phyloP scores from a whole-genome alignment of 2,113 vertebrate species.

The Hydrolagus affinis region DNA sequence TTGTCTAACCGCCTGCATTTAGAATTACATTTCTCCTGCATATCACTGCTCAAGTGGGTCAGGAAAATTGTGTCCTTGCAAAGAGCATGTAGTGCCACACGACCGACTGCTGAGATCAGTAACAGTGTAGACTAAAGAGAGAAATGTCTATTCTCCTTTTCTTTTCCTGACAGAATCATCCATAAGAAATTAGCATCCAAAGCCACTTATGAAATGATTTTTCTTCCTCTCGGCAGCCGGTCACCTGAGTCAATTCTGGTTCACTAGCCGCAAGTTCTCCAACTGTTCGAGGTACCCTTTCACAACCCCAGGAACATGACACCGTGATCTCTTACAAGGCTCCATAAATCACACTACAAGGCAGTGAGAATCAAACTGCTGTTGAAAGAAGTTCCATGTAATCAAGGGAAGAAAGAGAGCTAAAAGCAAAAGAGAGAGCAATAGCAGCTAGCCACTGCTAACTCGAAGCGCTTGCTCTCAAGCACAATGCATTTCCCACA shows the following conservation, averaged over 20 bases:
- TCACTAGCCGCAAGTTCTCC: neutral
- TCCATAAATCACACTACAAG: slow-evolving; percentile 33
- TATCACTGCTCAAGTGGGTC: neutral
- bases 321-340: slow-evolving; percentile 52
- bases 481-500: slow-evolving; percentile 52
- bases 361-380: slow-evolving; percentile 33
- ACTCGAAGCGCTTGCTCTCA: slow-evolving; percentile 56
- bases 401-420: slow-evolving; percentile 62
- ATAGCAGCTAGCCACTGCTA: slow-evolving; percentile 58
- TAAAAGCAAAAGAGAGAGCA: slow-evolving; percentile 50
- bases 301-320: slow-evolving; percentile 30
- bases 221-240: neutral
- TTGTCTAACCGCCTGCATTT: neutral
- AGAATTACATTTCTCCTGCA: neutral
- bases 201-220: slow-evolving; percentile 17
- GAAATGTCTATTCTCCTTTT: neutral
- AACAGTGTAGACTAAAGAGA: neutral
- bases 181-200: neutral
- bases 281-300: slow-evolving; percentile 20
- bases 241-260: slow-evolving; percentile 7
- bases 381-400: slow-evolving; percentile 62
- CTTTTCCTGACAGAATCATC: slow-evolving; percentile 5
- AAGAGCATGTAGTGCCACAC: neutral
- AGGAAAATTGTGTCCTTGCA: neutral
- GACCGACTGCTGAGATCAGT: neutral